These are phyloP conservation scores for Enteromius anoplus DNA, from an alignment of 2,797 vertebrate species.

Conservation along the genomic window DNA sequence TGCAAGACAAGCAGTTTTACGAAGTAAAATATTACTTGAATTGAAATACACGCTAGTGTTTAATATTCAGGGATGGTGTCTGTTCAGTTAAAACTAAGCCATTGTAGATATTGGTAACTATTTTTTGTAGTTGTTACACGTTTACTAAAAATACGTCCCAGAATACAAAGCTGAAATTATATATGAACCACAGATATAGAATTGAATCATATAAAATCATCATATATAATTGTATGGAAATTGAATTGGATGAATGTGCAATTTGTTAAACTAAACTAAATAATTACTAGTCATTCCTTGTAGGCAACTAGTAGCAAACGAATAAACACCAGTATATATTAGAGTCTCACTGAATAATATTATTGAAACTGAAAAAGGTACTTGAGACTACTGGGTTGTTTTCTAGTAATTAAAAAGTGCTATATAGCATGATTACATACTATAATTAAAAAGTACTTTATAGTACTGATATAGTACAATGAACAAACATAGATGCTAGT, in stretches of 20 bases:
- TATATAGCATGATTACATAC: not conserved
- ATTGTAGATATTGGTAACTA: not conserved
- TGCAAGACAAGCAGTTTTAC: not conserved
- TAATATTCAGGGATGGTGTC: not conserved
- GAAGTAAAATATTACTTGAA: not conserved
- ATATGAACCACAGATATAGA: not conserved
- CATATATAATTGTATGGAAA: not conserved
- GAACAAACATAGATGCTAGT: not conserved
- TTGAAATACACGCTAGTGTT: not conserved
- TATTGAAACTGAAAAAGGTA: not conserved
- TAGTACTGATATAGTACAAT: not conserved
- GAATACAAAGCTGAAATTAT: not conserved
- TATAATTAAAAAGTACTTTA: not conserved
- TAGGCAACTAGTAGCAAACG: not conserved
- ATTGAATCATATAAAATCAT: no score
- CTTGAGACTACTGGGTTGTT: not conserved
- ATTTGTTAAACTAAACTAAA: not conserved
- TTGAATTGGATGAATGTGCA: not conserved
- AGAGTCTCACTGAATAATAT: not conserved
- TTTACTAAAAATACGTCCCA: not conserved
- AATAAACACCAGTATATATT: not conserved
- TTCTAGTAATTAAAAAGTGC: not conserved
- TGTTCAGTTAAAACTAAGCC: not conserved
- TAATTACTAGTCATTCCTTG: not conserved
- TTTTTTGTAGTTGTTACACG: not conserved